Evolutionary conservation across 2,888 invertebrate species (phyloP).

Genomic region (Urechis unicinctus): DNA sequence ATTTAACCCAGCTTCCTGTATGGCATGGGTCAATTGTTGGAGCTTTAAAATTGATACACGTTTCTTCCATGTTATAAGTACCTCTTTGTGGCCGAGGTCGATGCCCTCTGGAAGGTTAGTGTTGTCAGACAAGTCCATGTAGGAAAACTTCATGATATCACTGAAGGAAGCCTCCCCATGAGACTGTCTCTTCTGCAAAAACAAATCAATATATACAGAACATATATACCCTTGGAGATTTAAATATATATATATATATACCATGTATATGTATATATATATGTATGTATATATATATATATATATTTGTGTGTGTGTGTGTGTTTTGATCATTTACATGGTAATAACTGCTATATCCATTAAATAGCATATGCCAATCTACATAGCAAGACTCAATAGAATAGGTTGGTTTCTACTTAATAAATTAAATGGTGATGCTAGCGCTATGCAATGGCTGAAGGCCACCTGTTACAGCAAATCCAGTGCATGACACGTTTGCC

Average conservation of each 20-base stretch:
- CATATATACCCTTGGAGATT: background rate
- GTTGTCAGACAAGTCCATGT: conserved; percentile 63
- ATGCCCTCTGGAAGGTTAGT: conserved; percentile 73
- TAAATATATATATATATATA: background rate
- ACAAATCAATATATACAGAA: too few species aligned
- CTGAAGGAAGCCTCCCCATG: conserved; percentile 25
- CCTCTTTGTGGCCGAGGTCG: conserved; percentile 78
- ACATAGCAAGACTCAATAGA: too few species aligned
- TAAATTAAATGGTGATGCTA: too few species aligned
- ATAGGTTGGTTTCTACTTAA: too few species aligned
- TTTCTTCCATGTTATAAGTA: too few species aligned
- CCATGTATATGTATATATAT: background rate
- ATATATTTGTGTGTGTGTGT: background rate
- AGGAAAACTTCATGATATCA: conserved; percentile 56
- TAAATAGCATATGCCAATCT: too few species aligned
- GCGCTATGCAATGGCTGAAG: too few species aligned
- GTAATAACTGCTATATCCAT: background rate
- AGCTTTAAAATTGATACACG: too few species aligned
- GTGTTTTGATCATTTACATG: background rate
- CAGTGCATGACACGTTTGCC: too few species aligned
- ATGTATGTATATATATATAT: background rate
- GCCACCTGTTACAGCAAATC: too few species aligned
- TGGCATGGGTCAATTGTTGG: too few species aligned
- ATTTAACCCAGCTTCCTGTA: too few species aligned
- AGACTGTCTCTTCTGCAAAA: conserved; percentile 8